Conservation (phyloP, 2,797 vertebrate genomes). For the Myotis planiceps region DNA sequence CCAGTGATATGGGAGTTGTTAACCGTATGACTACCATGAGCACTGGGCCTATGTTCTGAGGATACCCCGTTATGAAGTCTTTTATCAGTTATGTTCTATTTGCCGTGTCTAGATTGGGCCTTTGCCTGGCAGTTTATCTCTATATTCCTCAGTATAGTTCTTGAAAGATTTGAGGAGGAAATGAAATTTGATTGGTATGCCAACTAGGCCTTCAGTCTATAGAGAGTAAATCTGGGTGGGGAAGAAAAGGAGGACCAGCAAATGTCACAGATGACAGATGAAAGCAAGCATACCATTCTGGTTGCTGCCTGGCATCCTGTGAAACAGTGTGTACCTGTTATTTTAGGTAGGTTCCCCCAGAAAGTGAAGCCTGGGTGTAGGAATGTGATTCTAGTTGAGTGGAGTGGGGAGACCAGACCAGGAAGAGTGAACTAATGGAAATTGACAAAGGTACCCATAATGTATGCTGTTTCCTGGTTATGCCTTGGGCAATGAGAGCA, state of each 20-base stretch:
- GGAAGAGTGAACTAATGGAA: not conserved
- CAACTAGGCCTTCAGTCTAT: not conserved
- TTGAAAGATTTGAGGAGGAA: not conserved
- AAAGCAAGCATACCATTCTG: not conserved
- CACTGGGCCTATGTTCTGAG: not conserved
- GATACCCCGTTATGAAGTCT: not conserved
- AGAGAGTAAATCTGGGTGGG: not conserved
- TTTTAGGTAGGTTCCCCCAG: not conserved
- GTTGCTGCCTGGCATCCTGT: not conserved
- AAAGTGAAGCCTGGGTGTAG: not conserved
- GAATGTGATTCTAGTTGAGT: not conserved
- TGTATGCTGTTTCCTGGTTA: fast-evolving
- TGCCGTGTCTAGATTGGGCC: not conserved
- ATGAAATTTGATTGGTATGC: not conserved
- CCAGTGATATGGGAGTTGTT: not conserved
- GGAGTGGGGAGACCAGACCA: not conserved
- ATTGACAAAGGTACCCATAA: not conserved
- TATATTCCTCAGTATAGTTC: not conserved
- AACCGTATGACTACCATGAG: not conserved
- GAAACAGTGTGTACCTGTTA: not conserved
- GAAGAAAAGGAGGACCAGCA: not conserved
- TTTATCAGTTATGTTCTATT: not conserved
- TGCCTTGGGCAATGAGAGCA: not conserved
- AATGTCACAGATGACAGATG: not conserved
- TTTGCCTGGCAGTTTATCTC: not conserved